Conservation (phyloP, 1,140 invertebrate genomes). For the Drosophila seguyi region DNA sequence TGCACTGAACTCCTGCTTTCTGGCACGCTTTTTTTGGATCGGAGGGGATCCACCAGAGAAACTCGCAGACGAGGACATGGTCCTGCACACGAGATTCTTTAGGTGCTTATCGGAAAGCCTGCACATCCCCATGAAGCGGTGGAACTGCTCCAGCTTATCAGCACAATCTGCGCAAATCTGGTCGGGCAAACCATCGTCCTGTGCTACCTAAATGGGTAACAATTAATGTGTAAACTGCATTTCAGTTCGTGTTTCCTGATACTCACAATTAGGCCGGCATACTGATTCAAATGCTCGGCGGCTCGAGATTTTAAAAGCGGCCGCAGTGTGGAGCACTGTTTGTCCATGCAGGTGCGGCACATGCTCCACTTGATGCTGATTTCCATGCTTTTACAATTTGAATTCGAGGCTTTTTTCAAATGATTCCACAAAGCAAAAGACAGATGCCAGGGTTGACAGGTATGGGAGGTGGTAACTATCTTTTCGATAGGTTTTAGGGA, state of each 20-base stretch:
- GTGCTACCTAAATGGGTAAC: conserved; percentile 38
- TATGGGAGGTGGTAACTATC: too few species aligned
- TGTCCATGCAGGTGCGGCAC: conserved; percentile 62
- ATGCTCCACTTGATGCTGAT: conserved; percentile 76
- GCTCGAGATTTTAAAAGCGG: conserved; percentile 40
- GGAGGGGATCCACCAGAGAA: conserved; percentile 11
- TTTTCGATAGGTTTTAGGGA: neutral
- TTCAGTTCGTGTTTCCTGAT: neutral
- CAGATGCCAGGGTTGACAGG: conserved; percentile 5
- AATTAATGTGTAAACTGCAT: neutral
- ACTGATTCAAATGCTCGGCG: conserved; percentile 46
- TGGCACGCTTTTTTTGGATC: neutral
- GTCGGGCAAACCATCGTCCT: conserved; percentile 65
- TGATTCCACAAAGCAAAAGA: too few species aligned
- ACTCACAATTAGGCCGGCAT: conserved; percentile 53
- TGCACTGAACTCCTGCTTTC: conserved; percentile 38
- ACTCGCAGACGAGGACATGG: conserved; percentile 50
- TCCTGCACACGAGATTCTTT: conserved; percentile 49
- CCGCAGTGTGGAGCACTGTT: conserved; percentile 26
- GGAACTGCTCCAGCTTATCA: conserved; percentile 35
- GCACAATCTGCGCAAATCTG: conserved; percentile 66
- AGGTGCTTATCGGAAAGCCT: conserved; percentile 55
- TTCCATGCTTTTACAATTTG: conserved; percentile 51
- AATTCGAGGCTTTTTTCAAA: neutral
- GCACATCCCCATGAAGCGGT: conserved; percentile 56